A percentile compares a stretch with the other conserved stretches of the same genome.
phyloP scores from a whole-genome alignment of 2,797 vertebrate genomes.

The Acrossocheilus wenchowensis region DNA sequence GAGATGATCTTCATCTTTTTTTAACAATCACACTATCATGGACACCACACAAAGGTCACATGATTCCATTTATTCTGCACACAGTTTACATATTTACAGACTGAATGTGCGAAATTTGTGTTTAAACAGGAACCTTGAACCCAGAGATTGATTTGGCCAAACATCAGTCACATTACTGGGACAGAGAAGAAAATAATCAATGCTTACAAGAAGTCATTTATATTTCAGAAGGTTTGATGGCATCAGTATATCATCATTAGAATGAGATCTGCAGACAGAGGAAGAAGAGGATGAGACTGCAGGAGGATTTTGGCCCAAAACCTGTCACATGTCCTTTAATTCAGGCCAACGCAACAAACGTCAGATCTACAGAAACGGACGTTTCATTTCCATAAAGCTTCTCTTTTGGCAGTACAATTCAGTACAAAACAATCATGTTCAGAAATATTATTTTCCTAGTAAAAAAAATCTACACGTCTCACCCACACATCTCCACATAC shows the following conservation, averaged over 20 bases:
- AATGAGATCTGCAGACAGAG: not conserved
- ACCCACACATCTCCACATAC: constrained; percentile 6
- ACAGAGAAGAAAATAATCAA: not conserved
- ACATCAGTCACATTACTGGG: not conserved
- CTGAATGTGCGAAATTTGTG: not conserved
- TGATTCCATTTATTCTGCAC: constrained; percentile 27
- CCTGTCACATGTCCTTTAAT: not conserved
- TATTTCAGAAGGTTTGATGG: not conserved
- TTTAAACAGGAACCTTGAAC: not conserved
- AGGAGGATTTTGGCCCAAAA: constrained; percentile 9
- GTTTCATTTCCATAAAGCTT: constrained; percentile 37
- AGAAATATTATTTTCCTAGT: constrained; percentile 53
- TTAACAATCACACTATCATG: not conserved
- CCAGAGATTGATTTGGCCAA: constrained; percentile 15
- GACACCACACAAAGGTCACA: not conserved
- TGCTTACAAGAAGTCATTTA: not conserved
- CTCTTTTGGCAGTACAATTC: constrained; percentile 64
- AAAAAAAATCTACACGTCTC: constrained; percentile 50
- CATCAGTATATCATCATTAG: not conserved
- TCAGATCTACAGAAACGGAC: not conserved
- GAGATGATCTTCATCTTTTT: not conserved
- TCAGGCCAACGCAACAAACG: not conserved
- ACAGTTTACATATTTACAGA: constrained; percentile 24
- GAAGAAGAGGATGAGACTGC: not conserved
- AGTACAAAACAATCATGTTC: constrained; percentile 60